Conservation (phyloP, 2,113 vertebrate species). For the Oryzias javanicus region DNA sequence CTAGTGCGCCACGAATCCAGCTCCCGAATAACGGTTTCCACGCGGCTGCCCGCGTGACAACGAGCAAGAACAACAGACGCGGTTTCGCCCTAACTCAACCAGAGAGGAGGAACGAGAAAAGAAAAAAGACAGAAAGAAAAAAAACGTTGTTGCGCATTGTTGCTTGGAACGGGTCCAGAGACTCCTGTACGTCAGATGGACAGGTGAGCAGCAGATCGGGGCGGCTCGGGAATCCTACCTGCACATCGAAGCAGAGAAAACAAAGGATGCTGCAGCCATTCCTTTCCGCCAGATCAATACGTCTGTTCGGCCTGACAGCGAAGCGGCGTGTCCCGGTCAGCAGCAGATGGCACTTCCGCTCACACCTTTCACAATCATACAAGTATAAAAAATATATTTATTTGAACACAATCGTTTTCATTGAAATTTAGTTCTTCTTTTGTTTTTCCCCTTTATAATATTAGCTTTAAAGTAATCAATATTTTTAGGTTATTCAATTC, state of each 20-base stretch:
- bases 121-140: no score
- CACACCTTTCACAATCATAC: slow-evolving; percentile 22
- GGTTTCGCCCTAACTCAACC: no score
- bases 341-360: slow-evolving; percentile 19
- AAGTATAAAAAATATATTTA: no score
- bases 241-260: slow-evolving; percentile 24
- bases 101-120: no score
- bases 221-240: slow-evolving; percentile 45
- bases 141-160: no score
- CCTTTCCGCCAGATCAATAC: slow-evolving; percentile 52
- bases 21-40: no score
- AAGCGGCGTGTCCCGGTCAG: slow-evolving; percentile 15
- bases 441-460: not conserved
- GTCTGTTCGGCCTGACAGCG: slow-evolving; percentile 61
- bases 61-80: no score
- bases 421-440: not conserved
- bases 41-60: no score
- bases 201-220: not conserved
- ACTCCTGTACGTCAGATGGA: not conserved
- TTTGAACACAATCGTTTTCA: no score
- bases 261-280: slow-evolving; percentile 66
- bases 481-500: no score
- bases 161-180: not conserved
- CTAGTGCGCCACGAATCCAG: no score
- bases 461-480: not conserved